Evolutionary conservation across 2,888 invertebrate genomes (phyloP), one percentile per base, ranked within the genome.

Genomic region (Pachymerium ferrugineum): DNA sequence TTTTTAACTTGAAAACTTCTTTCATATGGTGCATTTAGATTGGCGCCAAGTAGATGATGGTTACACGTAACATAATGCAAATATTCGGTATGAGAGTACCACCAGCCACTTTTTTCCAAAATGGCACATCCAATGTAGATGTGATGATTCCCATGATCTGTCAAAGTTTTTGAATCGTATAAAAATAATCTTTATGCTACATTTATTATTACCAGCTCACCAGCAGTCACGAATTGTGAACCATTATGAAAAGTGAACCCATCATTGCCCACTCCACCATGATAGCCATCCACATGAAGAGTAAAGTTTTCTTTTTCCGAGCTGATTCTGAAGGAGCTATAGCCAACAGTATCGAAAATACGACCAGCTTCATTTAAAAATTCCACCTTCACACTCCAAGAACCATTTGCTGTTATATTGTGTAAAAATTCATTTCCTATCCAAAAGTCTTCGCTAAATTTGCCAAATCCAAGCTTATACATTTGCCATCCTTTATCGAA

Each of bases 61-160:
- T 69, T 69, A 30, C 69, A 69, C 3, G 30, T 30, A 19, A 29
- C 29, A 29, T 28, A 69, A 16, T 69, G 69, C 6, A 33, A 30
- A 29, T 69, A 69, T 16, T 30, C 5, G 1, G 69, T 69, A 19
- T 69, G 31, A 10, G 31, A 19, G 10, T 14, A 31, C 69, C 69
- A 69, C 69, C 69, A 69, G 16, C 69, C 69, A 33, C 69, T 69
- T 30, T 69, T n/a, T 69, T 69, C 69, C 19, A 69, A 19, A 16
- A 31, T 33, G 30, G 30, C 30, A 33, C 69, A 69, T 25, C 54
- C 10, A 2, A 54, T 54, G 5, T 6, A 54, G 25, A 25, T 25
- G 25, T 54, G 22, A 14, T 54, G 22, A 2, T 4, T 3, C 1
- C 54, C 54, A 25, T 25, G 54, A 25, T 54, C 54, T 54, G 47